These are phyloP conservation scores for Tauraco erythrolophus DNA, from an alignment of 2,113 vertebrate species.

Conservation along the genomic window DNA sequence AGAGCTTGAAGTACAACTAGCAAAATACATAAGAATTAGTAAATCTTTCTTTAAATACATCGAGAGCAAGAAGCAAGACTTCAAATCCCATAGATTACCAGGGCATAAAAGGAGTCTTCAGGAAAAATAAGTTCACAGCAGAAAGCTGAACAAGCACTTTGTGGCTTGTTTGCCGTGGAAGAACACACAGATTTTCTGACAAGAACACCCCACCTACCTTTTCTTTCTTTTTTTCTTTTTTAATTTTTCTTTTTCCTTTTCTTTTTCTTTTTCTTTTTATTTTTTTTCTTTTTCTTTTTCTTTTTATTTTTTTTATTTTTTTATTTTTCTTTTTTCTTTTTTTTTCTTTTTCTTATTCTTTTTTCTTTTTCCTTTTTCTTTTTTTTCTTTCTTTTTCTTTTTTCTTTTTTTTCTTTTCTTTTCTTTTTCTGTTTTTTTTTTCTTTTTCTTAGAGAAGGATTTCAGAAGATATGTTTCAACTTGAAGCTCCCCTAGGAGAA, in stretches of 20 bases:
- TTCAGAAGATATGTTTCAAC: background rate
- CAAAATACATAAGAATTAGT: constrained; percentile 10
- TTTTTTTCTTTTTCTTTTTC: background rate
- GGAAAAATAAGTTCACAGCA: background rate
- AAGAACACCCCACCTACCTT: background rate
- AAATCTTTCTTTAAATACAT: background rate
- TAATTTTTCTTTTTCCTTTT: too few species aligned
- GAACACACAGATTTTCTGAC: background rate
- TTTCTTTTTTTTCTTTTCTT: rapidly evolving
- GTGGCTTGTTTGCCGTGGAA: background rate
- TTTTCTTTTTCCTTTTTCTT: background rate
- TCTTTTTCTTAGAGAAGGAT: background rate
- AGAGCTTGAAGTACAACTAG: background rate
- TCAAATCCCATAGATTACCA: background rate
- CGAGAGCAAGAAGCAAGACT: background rate
- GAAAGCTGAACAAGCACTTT: background rate
- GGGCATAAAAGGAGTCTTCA: background rate
- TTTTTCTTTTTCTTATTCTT: too few species aligned
- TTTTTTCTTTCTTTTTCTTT: background rate
- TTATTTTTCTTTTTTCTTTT: too few species aligned
- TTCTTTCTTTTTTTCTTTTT: too few species aligned
- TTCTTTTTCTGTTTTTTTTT: too few species aligned
- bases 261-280: too few species aligned
- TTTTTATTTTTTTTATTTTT: too few species aligned
- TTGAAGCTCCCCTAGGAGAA: background rate